Evolutionary conservation across 2,113 vertebrate genomes (phyloP).

Genomic region (Desmodus rotundus): DNA sequence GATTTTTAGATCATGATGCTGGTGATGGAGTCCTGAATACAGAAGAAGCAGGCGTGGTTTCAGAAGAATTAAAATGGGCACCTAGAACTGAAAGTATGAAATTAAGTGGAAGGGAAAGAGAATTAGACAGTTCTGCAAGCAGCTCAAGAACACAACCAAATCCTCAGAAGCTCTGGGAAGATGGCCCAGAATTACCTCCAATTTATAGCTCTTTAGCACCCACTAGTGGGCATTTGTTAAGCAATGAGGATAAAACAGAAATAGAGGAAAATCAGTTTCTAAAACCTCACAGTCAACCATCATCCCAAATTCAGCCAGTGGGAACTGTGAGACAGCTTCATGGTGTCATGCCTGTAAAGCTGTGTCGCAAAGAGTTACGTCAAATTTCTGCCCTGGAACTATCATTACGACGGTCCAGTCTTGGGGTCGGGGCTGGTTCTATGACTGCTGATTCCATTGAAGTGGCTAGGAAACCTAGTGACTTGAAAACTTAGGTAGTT

Average conservation of each 20-base stretch:
- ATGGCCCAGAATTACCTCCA: conserved; percentile 45
- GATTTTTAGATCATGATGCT: conserved; percentile 71
- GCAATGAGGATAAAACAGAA: conserved; percentile 58
- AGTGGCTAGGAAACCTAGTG: conserved; percentile 74
- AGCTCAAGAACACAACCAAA: conserved; percentile 44
- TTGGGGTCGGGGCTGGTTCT: conserved; percentile 72
- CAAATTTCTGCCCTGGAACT: conserved; percentile 81
- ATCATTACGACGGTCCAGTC: conserved; percentile 72
- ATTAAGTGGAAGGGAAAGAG: conserved; percentile 61
- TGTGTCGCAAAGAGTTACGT: conserved; percentile 84
- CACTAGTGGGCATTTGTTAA: conserved; percentile 52
- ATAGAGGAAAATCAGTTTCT: conserved; percentile 38
- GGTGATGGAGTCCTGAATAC: conserved; percentile 49
- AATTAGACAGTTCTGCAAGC: conserved; percentile 55
- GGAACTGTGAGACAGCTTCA: conserved; percentile 56
- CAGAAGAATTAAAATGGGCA: conserved; percentile 74
- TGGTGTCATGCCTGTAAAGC: conserved; percentile 78
- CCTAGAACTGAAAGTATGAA: conserved; percentile 62
- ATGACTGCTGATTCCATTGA: conserved; percentile 84
- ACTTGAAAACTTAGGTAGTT: conserved; percentile 70
- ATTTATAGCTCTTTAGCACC: conserved; percentile 19
- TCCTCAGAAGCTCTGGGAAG: conserved; percentile 54
- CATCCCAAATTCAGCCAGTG: conserved; percentile 47
- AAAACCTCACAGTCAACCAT: conserved; percentile 53
- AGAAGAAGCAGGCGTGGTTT: conserved; percentile 58